phyloP scores from a whole-genome alignment of 2,113 vertebrate genomes.

The Mohoua ochrocephala region DNA sequence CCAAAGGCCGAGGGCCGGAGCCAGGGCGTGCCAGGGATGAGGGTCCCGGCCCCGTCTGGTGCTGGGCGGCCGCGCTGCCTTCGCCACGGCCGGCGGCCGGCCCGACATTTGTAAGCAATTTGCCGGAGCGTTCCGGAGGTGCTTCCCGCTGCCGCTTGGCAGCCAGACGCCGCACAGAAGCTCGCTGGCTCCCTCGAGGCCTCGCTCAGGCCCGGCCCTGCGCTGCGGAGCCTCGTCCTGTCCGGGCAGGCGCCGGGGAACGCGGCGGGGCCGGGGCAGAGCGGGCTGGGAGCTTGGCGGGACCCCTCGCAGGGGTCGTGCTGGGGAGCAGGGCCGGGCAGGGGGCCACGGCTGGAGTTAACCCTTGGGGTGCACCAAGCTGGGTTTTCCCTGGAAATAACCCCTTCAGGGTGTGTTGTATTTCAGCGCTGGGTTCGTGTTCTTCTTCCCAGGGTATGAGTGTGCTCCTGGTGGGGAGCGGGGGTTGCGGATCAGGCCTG shows the following conservation, averaged over 20 bases:
- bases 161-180: slow-evolving; percentile 11
- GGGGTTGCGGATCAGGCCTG: rapidly evolving
- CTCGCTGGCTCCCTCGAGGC: slow-evolving; percentile 2
- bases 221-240: neutral
- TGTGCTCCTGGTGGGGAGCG: neutral
- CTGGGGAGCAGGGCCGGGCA: neutral
- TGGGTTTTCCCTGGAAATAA: neutral
- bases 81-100: neutral
- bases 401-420: too few relatives aligned
- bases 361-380: neutral
- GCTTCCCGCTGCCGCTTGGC: slow-evolving; percentile 35
- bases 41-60: neutral
- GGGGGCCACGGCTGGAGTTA: neutral
- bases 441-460: neutral
- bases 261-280: neutral
- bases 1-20: rapidly evolving
- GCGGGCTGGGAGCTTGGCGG: rapidly evolving
- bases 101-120: neutral
- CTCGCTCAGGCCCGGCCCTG: neutral
- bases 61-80: neutral
- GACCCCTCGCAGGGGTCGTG: neutral
- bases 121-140: neutral
- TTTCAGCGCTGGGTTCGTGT: rapidly evolving
- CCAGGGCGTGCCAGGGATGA: rapidly evolving
- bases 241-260: neutral